Evolutionary conservation across 1,140 invertebrate species (phyloP), one percentile per base, ranked within the genome.

Genomic region (Monomorium pharaonis): DNA sequence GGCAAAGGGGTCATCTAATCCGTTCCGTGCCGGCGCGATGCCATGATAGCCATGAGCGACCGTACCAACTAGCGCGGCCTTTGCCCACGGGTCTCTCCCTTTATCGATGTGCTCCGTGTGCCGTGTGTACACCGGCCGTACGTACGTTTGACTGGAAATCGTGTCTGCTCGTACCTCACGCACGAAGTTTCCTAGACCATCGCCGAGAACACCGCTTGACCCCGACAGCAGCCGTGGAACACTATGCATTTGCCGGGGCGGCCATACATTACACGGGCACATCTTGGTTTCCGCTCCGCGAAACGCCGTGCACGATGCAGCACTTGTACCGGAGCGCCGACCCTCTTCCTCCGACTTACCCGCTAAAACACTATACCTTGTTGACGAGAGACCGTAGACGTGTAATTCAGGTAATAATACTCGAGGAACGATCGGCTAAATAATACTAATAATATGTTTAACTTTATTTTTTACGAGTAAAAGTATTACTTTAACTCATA

Each of bases 191-290:
- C 51, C 78, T 30, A 49, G 62, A 56, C 77, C 56, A 56, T 44
- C 62, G 74, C 81, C 72, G 77, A 78, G 88, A 80, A 88, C 86
- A 72, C 76, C 65, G 80, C 84, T 89, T 86, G 88, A 88, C 87
- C 87, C 69, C 56, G 67, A 84, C 62, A 74, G 51, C 62, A 74
- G 51, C 58, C 77, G 18, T 37, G 49, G 54, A 72, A 83, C n/a
- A n/a, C 86, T 86, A 86, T 89, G 85, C 89, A 89, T 87, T 63
- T 62, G 67, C 78, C 83, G 85, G 84, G 83, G 56, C 37, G 51
- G 67, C 67, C 56, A 18, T 83, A 74, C 78, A 83, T 83, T 83
- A 72, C 65, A 72, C 78, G 44, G 51, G 67, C 24, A 72, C 67
- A 83, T 83, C 67, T 83, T 74, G 78, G 78, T 69, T 83, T 83